Conservation (phyloP, 2,113 vertebrate genomes). For the Gyps fulvus region DNA sequence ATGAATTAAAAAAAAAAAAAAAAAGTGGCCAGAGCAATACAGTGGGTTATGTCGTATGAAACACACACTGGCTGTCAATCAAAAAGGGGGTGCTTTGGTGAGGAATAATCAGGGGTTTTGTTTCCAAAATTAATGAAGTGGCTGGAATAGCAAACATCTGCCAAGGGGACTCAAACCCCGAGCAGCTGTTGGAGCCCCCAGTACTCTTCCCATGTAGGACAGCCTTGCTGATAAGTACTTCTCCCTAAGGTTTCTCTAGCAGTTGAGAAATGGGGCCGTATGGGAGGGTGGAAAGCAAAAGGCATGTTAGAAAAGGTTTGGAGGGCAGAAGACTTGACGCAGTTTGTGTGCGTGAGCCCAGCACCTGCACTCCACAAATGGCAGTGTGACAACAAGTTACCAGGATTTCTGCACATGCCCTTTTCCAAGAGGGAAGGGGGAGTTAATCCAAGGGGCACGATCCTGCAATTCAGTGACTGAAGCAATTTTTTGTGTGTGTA, state of each 20-base stretch:
- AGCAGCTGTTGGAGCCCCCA: conserved; percentile 74
- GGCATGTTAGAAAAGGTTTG: background rate
- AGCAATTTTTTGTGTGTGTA: background rate
- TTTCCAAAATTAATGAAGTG: conserved; percentile 78
- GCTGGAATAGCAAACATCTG: conserved; percentile 77
- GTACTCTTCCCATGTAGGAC: background rate
- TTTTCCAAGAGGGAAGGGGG: background rate
- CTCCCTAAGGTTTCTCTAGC: background rate
- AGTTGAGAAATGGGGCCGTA: background rate
- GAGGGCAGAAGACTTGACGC: background rate
- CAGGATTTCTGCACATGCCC: background rate
- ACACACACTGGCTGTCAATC: conserved; percentile 76
- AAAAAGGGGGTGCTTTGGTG: conserved; percentile 54
- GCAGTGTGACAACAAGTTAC: rapidly evolving
- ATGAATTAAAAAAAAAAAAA: background rate
- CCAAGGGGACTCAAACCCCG: conserved; percentile 65
- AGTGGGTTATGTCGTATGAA: background rate
- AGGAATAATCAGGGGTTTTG: conserved; percentile 69
- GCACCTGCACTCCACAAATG: background rate
- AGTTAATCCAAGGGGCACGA: background rate
- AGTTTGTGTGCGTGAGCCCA: rapidly evolving
- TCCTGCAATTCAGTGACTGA: background rate
- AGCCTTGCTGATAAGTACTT: background rate
- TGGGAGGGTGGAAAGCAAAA: background rate
- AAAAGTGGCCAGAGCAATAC: background rate